These are phyloP conservation scores for Eilema depressum DNA, from an alignment of 2,888 invertebrate species.

Conservation along the genomic window DNA sequence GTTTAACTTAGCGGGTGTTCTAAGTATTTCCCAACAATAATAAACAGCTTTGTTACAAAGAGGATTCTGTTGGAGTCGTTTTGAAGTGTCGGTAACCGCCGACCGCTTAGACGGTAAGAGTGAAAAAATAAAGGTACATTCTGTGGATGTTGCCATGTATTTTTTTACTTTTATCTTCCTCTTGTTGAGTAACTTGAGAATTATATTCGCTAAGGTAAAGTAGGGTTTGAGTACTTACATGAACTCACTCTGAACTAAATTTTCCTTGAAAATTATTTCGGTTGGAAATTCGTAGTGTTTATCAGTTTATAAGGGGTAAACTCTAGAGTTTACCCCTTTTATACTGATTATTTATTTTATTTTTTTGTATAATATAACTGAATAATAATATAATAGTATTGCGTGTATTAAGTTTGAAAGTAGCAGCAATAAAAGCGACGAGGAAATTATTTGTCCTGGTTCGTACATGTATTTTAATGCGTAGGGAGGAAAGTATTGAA, in stretches of 20 bases:
- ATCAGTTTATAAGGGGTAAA: no score
- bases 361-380: no score
- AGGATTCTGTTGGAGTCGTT: constrained; percentile 39
- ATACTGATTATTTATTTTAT: no score
- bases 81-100: constrained; percentile 39
- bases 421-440: no score
- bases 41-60: constrained; percentile 47
- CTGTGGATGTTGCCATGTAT: constrained; percentile 3
- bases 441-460: no score
- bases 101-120: constrained; percentile 28
- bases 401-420: no score
- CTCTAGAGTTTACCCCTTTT: no score
- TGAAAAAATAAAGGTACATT: constrained; percentile 40
- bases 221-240: neutral
- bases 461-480: no score
- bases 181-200: neutral
- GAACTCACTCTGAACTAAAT: neutral
- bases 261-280: no score
- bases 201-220: neutral
- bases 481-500: no score
- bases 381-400: no score
- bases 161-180: constrained; percentile 5
- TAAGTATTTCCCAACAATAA: constrained; percentile 38
- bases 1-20: constrained; percentile 26
- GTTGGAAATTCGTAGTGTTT: no score